Base-by-base conservation (phyloP, 1,140 invertebrate species). In the Onthophagus taurus region DNA sequence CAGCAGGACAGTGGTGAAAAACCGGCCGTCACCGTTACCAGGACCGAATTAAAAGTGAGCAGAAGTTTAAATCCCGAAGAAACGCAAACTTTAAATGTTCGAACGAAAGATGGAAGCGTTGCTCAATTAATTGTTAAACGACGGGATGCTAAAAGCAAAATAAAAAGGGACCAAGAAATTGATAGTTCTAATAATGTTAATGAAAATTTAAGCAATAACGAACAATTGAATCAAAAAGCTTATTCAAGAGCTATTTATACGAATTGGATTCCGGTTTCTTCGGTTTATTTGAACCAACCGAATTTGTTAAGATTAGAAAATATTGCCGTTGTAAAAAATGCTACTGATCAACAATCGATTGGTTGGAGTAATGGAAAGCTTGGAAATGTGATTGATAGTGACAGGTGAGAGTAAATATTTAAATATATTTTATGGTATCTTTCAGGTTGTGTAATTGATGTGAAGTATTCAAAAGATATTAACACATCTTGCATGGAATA, bases 41-140 rank as follows among this genome's bases (percentile, higher is more conserved):
- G 83, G 35, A 86, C 84, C 3, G 76, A 83, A 55, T 61, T 89
- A 1, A 81, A 85, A 59, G 83, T 89, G 2, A 78, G 81, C 0
- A 71, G 83, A 50, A 85, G 81, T 60, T 65, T 86, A 2, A 77
- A 82, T 62, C 81, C 83, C 2, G 76, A 80, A 3, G 75, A 81
- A 31, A 85, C 76, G 16, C 77, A 84, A 54, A 82, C 83, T 7
- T 58, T 87, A 7, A 83, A 79, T 55, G 80, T 89, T 0, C 72
- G 78, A 43, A 83, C 82, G 0, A 77, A 76, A 54, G 75, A 78
- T 9, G 85, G 85, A 7, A 80, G 77, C 31, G 56, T 84, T 2
- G 81, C 84, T 0, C 83, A 83, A 46, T 64, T 87, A 8, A 78
- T 87, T 23, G 81, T 89, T 1, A 86, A 85, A 58, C 78, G 81